Evolutionary conservation across 1,140 invertebrate species (phyloP), one percentile per base, ranked within the genome.

Genomic region (Himalopsyche phryganea): DNA sequence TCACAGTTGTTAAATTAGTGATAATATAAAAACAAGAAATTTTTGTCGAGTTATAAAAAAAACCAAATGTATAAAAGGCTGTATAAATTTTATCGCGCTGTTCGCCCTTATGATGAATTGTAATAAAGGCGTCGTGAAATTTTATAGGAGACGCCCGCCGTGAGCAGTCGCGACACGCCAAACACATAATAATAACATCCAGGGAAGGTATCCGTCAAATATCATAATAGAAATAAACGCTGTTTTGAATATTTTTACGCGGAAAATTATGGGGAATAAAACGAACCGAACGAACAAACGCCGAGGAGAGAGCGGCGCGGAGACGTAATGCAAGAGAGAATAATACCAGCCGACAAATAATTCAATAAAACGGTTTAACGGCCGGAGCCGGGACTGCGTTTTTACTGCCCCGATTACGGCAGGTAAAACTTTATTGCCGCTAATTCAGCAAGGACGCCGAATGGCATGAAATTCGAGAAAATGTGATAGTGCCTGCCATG

Each of bases 401-500:
- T 56, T 56, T 56, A 56, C 33, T 18, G 54, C 54, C 38, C 46
- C 54, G 54, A 56, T 56, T 56, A 56, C 46, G 54, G 46, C 54
- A 56, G 54, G 54, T 56, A 56, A 56, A 56, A 56, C 54, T 56
- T 56, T 56, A 56, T 40, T 48, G 54, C 54, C 44, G 54, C 44
- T 56, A 56, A 56, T 56, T 56, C 54, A 40, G 45, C 28, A 28
- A 28, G 23, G 23, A 28, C 23, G 23, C 23, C 9, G 23, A 32
- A 54, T 38, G 52, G 52, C 32, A 47, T 44, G 14, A 15, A n/a
- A 47, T 18, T 41, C 45, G 11, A 18, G 6, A 15, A 18, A 47
- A 20, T 20, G 14, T 17, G 45, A 47, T n/a, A 6, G n/a, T 18
- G 45, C 6, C 14, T n/a, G 20, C 40, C 4, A 14, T 15, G 13